Evolutionary conservation across 2,888 invertebrate species (phyloP).

Genomic region (Ormyrus nitidulus): DNA sequence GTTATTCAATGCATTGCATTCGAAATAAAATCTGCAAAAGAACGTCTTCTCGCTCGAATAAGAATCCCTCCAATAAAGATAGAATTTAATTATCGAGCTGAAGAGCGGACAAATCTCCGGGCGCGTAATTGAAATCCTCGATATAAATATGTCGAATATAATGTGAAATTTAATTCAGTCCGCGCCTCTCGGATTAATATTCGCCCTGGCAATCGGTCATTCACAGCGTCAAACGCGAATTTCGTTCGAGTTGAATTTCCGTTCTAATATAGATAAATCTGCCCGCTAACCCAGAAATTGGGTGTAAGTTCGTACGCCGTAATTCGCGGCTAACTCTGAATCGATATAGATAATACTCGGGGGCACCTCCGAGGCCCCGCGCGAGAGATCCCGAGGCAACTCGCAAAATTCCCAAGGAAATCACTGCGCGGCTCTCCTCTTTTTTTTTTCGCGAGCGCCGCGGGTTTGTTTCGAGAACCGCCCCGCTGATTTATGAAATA

Average conservation of each 20-base stretch:
- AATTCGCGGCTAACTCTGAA: constrained; percentile 26
- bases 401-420: constrained; percentile 33
- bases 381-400: constrained; percentile 1
- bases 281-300: constrained; percentile 20
- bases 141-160: too few relatives aligned
- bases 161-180: too few relatives aligned
- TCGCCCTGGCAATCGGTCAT: not conserved
- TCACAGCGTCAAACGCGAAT: not conserved
- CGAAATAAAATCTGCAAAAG: too few relatives aligned
- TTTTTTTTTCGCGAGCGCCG: not conserved
- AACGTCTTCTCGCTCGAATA: too few relatives aligned
- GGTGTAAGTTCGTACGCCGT: constrained; percentile 34
- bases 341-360: constrained; percentile 37
- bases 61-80: too few relatives aligned
- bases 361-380: not conserved
- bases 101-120: too few relatives aligned
- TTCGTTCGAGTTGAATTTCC: not conserved
- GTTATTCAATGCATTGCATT: too few relatives aligned
- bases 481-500: not conserved
- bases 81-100: too few relatives aligned
- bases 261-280: constrained; percentile 29
- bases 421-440: not conserved
- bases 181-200: too few relatives aligned
- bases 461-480: not conserved
- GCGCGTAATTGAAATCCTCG: too few relatives aligned